These are phyloP conservation scores for Aldabrachelys gigantea DNA, from an alignment of 2,113 vertebrate species.

Conservation along the genomic window DNA sequence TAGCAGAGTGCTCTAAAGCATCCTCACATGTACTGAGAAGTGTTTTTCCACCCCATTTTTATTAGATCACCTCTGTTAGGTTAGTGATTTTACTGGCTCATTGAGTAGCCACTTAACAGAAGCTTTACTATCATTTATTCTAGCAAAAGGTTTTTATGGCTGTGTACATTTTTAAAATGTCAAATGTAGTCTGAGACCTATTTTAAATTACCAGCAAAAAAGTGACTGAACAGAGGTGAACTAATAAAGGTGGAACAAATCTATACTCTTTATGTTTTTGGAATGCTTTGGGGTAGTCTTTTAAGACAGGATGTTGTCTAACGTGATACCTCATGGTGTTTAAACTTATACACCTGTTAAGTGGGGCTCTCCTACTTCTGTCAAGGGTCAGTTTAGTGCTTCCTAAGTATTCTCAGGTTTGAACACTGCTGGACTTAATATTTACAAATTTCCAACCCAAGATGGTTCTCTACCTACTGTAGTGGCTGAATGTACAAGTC, in stretches of 20 bases:
- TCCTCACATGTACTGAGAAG: neutral
- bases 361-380: neutral
- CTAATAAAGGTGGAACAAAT: neutral
- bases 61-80: neutral
- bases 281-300: neutral
- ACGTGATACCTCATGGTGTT: neutral
- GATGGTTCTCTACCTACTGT: neutral
- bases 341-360: neutral
- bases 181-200: neutral
- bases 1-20: neutral
- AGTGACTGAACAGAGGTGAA: neutral
- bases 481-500: neutral
- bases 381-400: neutral
- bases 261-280: neutral
- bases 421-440: neutral
- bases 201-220: neutral
- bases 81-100: neutral
- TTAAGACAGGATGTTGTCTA: neutral
- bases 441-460: neutral
- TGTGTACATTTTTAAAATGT: neutral
- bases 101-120: neutral
- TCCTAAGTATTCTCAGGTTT: neutral
- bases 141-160: neutral
- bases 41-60: accelerated
- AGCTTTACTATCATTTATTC: neutral